Base-by-base conservation (phyloP, 2,797 vertebrate species). In the Pachyuromys duprasi region DNA sequence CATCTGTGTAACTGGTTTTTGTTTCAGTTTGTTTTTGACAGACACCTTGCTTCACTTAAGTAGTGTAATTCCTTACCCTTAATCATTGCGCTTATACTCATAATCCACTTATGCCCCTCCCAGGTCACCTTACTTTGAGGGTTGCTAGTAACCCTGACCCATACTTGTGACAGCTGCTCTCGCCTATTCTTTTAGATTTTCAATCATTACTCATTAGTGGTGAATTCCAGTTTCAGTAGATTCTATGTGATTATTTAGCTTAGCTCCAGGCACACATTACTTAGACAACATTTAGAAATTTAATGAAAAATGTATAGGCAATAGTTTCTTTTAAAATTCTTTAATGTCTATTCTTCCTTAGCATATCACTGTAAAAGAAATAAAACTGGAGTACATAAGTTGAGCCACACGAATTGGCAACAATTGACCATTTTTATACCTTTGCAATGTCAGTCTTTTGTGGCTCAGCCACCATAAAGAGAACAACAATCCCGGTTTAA, bases 81-180 rank as follows among this genome's bases (percentile, higher is more conserved):
- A 84, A 90, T 14, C 31, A 65, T 86, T 91, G 15, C 49, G 86
- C 89, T 92, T 74, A 83, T 95, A 95, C 75, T 78, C 24, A 53
- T 91, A 95, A 95, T 93, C 91, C 57, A 96, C 62, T 91, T 93
- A 75, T 3, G 53, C 20, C 39, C 74, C 36, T 78, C 33, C 63
- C 0, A 33, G 65, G 31, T 78, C 87, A 70, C 24, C 70, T 96
- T 82, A 93, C 42, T 89, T 89, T 69, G 53, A 96, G 65, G 33
- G 36, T 79, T 60, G 86, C 26, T 20, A 72, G 20, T 90, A 96
- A 96, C 95, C 90, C 87, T 96, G 82, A 36, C 55, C 90, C 62
- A 87, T 9, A 94, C 62, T 49, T 63, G 31, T 42, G 36, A 36
- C 90, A 72, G 31, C 14, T 81, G 18, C 12, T 84, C 7, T 90